Percentiles rank a stretch among this genome's conserved stretches.
Evolutionary conservation across 2,888 invertebrate species (phyloP).

Genomic region (Serrognathus titanus): DNA sequence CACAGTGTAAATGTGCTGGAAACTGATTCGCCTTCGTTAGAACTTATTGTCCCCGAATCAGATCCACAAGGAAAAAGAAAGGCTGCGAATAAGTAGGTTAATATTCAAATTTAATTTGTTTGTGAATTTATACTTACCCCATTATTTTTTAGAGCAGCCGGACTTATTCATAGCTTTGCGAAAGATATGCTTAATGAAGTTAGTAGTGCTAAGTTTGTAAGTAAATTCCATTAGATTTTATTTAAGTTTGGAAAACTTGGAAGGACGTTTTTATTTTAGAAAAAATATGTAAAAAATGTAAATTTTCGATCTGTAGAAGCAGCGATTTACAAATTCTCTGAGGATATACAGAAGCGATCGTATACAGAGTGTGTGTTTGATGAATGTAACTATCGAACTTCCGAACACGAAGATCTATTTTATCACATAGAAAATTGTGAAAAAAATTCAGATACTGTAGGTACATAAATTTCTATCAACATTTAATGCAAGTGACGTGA

Average conservation of each 20-base stretch:
- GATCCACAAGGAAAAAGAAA: conserved; percentile 38
- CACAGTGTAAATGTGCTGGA: conserved; percentile 27
- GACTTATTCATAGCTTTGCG: conserved; percentile 15
- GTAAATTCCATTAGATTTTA: not conserved
- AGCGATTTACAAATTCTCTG: conserved; percentile 10
- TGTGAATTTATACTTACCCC: not conserved
- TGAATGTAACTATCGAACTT: conserved; percentile 38
- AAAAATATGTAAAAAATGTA: conserved; percentile 6
- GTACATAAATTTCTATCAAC: not conserved
- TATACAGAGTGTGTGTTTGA: conserved; percentile 38
- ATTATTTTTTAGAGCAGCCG: conserved; percentile 19
- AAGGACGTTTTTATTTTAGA: conserved; percentile 2
- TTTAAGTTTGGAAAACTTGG: not conserved
- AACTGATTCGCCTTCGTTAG: not conserved
- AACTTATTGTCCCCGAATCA: conserved; percentile 24
- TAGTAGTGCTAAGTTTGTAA: not conserved
- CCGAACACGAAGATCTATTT: conserved; percentile 31
- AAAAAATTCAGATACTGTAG: conserved; percentile 33
- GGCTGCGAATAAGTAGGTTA: conserved; percentile 48
- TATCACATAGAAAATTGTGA: conserved; percentile 39
- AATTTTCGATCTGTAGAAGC: conserved; percentile 10
- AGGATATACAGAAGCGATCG: conserved; percentile 3
- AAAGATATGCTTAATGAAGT: conserved; percentile 9
- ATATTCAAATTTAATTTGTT: not conserved
- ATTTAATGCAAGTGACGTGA: not conserved